Conservation (phyloP, 2,113 vertebrate species). For the Odontophorus gujanensis region DNA sequence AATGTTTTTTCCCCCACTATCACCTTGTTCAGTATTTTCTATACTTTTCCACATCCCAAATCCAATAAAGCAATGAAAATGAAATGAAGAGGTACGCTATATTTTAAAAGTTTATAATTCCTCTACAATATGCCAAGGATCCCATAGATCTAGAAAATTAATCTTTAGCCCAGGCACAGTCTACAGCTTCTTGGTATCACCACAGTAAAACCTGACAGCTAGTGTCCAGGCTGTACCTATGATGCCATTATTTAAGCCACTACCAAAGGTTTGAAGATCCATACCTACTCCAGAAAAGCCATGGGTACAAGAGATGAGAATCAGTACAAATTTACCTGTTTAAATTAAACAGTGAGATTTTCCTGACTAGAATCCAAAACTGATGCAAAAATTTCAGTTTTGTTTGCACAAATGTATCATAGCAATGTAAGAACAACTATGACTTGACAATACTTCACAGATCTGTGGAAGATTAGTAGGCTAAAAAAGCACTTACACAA, state of each 20-base stretch:
- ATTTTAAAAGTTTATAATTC: background rate
- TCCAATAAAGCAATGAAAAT: background rate
- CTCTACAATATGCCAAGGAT: background rate
- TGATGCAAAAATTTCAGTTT: background rate
- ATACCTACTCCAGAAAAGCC: background rate
- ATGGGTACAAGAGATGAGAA: background rate
- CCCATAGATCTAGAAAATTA: background rate
- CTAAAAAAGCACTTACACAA: constrained; percentile 85
- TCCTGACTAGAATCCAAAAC: background rate
- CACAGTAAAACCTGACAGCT: background rate
- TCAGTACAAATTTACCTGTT: background rate
- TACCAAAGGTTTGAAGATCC: background rate
- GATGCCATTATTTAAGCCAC: background rate
- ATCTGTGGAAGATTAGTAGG: background rate
- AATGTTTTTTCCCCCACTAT: background rate
- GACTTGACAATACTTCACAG: background rate
- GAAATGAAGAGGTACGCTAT: background rate
- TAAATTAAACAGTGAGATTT: background rate
- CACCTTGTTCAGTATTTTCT: background rate
- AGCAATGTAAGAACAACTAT: background rate
- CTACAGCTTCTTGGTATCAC: background rate
- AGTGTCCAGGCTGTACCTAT: background rate
- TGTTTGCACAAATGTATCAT: background rate
- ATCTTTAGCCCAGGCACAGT: background rate
- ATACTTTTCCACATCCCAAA: background rate